Percentiles rank a stretch among this genome's conserved stretches.
Conservation (phyloP, 2,113 vertebrate species). For the Pica pica region DNA sequence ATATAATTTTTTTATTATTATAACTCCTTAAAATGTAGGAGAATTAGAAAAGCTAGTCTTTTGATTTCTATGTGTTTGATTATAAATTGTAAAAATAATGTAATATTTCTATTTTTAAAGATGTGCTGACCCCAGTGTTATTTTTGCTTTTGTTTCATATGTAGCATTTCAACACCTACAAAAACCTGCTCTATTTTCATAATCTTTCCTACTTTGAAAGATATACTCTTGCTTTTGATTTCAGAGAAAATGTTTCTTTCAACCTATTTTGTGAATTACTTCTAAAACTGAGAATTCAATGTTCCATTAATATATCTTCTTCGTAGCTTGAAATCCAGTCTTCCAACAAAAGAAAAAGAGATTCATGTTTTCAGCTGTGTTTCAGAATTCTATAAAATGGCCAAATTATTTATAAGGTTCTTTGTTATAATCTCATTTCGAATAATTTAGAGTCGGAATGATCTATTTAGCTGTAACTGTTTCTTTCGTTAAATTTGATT, state of each 20-base stretch:
- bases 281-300: background rate
- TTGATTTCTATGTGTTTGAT: background rate
- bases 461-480: background rate
- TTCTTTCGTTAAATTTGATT: background rate
- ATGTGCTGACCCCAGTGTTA: background rate
- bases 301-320: background rate
- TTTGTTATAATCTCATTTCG: background rate
- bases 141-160: background rate
- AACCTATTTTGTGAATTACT: background rate
- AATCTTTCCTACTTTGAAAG: background rate
- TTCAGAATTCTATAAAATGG: background rate
- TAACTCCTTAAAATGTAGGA: background rate
- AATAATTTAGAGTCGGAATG: background rate
- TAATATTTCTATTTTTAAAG: background rate
- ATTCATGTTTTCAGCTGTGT: background rate
- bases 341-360: background rate
- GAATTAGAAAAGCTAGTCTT: background rate
- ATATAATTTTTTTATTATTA: background rate
- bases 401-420: background rate
- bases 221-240: background rate
- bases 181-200: background rate
- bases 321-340: background rate
- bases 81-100: background rate
- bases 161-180: background rate
- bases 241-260: background rate